phyloP scores from a whole-genome alignment of 2,888 invertebrate genomes.

The Ommatoiulus sabulosus region DNA sequence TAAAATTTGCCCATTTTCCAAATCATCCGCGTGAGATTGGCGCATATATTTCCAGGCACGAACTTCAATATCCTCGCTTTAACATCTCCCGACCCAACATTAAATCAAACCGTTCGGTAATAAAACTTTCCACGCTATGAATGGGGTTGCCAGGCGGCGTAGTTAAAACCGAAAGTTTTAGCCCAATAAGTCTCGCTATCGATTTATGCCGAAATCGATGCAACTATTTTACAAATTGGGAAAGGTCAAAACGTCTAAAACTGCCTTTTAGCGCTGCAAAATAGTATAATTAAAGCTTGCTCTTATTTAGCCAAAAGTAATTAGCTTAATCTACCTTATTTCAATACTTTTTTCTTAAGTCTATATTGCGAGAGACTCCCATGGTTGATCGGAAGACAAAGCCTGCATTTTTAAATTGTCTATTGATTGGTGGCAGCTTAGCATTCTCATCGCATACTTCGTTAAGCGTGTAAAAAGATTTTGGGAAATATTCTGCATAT shows the following conservation, averaged over 20 bases:
- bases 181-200: background rate
- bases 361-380: background rate
- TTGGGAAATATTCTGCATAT: background rate
- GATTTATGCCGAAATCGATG: constrained; percentile 14
- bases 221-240: background rate
- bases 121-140: constrained; percentile 32
- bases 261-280: background rate
- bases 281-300: background rate
- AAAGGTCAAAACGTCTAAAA: background rate
- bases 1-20: constrained; percentile 17
- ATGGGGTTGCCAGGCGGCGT: background rate
- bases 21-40: constrained; percentile 9
- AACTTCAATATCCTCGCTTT: constrained; percentile 4
- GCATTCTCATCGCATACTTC: background rate
- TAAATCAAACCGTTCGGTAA: constrained; percentile 47
- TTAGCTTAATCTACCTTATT: background rate
- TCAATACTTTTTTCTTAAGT: too few relatives aligned
- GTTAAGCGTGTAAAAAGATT: background rate
- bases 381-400: background rate
- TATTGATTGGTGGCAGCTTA: background rate
- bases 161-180: constrained; percentile 29
- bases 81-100: constrained; percentile 18
- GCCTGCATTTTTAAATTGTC: background rate
- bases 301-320: background rate
- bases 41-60: background rate